Evolutionary conservation across 2,797 vertebrate genomes (phyloP).

Genomic region (Nyctibius grandis): DNA sequence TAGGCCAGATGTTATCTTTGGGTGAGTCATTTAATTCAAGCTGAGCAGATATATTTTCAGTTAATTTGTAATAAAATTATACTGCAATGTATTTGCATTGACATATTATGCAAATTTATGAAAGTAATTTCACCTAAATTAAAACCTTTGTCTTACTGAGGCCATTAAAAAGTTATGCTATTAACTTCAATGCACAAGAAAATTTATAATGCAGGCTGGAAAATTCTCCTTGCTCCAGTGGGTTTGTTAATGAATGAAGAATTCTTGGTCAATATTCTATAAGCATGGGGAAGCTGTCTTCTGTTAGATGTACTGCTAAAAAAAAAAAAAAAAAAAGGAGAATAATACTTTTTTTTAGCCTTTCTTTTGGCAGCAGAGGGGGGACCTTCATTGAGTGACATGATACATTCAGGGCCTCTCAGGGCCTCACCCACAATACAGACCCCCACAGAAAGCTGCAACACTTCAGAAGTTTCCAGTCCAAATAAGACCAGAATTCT

Average conservation of each 20-base stretch:
- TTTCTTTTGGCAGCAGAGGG: not conserved
- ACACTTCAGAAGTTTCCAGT: not conserved
- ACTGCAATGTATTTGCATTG: constrained; percentile 34
- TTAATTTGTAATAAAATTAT: constrained; percentile 44
- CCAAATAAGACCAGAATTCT: not conserved
- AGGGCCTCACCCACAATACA: not conserved
- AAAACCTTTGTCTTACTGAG: not conserved
- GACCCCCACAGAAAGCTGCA: not conserved
- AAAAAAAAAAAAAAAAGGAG: no score
- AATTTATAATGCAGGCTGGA: not conserved
- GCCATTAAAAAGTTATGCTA: not conserved
- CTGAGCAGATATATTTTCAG: constrained; percentile 21
- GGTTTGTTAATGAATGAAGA: not conserved
- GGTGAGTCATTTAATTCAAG: constrained; percentile 5
- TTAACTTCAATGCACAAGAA: not conserved
- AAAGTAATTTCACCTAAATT: constrained; percentile 15
- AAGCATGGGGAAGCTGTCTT: not conserved
- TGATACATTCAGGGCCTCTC: not conserved
- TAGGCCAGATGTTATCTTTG: not conserved
- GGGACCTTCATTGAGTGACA: not conserved
- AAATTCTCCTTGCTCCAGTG: not conserved
- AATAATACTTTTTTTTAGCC: not conserved
- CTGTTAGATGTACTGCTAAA: not conserved
- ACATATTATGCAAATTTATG: constrained; percentile 26
- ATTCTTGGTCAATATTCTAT: not conserved